Evolutionary conservation across 2,113 vertebrate genomes (phyloP), one percentile per base, ranked within the genome.

Genomic region (Gavia stellata): DNA sequence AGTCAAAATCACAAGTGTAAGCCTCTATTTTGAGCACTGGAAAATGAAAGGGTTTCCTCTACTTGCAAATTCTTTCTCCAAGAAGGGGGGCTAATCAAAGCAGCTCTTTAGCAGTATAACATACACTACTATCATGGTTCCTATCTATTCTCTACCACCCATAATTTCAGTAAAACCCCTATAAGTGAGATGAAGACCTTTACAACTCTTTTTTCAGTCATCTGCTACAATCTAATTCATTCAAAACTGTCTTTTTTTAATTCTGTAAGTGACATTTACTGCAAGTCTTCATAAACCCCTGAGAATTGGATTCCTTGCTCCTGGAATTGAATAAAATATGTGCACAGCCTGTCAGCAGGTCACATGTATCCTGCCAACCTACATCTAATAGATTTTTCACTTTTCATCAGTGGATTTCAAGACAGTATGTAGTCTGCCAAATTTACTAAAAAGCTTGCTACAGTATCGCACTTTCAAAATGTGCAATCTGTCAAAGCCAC

Each of bases 301-400:
- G 61, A 96, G 92, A 97, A 96, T 88, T 93, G 86, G 73, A 97
- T 92, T 93, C 86, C 72, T 92, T 91, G 81, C 83, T 94, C 83
- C 85, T 93, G 80, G 83, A 97, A 97, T 92, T 0, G 0, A 96
- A 95, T 95, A 88, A 97, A 96, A 95, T 93, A 97, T 95, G 93
- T 96, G 96, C 91, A 95, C 94, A 97, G 94, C 81, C 97, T 97
- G 94, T 97, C 96, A 97, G 90, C 96, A 93, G 97, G 96, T 97
- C 97, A 96, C 96, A 95, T 96, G 94, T 97, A 97, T 97, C 83
- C 96, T 97, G 97, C 96, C 97, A 97, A 97, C 95, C 94, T 92
- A 91, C 70, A 95, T 95, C 95, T 96, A 97, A 97, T 96, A 96
- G 94, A 97, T 97, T 97, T 97, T 97, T 97, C 96, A 97, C 94